Base-by-base conservation (phyloP, 2,113 vertebrate species). In the Gulo gulo region DNA sequence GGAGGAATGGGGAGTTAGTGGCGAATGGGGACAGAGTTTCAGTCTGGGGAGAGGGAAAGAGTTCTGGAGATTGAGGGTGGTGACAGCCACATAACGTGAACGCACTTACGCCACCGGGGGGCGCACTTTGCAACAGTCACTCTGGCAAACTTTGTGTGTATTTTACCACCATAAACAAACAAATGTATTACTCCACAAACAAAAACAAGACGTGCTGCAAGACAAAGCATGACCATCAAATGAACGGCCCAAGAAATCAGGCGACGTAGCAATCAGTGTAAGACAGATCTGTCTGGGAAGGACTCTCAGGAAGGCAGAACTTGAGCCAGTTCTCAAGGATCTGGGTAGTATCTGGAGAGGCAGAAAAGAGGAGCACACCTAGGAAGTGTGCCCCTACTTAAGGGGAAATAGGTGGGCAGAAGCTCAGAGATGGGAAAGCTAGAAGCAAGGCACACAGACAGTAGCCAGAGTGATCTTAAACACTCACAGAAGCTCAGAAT, bases 401-500 rank as follows among this genome's bases (percentile, higher is more conserved):
- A 65, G 36, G 11, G 2, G 11, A 88, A 31, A 59, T 0, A n/a
- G 65, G 18, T 20, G 23, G 29, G 88, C 29, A 20, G 4, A 42
- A 45, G 29, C 39, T 21, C 45, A 9, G 88, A 31, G 36, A 8
- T 0, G 0, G 34, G n/a, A n/a, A 13, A 52, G 26, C 52, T 10
- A 29, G 34, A 20, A 16, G 47, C 6, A 0, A 0, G 0, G 23
- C 1, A 29, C 36, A 3, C 7, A 13, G 42, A 1, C 1, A 18
- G 63, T 0, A 36, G 67, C n/a, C 36, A 21, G 7, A 13, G 29
- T 4, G 18, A 15, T 4, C 16, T 12, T 0, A 26, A 7, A 24
- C 12, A 1, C 23, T 3, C 57, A 3, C 20, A 1, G 0, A 18
- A 4, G 52, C 36, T 31, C 26, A 6, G 74, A 12, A 20, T 0